Conservation (phyloP, 2,888 invertebrate genomes). For the Eledona agricola region DNA sequence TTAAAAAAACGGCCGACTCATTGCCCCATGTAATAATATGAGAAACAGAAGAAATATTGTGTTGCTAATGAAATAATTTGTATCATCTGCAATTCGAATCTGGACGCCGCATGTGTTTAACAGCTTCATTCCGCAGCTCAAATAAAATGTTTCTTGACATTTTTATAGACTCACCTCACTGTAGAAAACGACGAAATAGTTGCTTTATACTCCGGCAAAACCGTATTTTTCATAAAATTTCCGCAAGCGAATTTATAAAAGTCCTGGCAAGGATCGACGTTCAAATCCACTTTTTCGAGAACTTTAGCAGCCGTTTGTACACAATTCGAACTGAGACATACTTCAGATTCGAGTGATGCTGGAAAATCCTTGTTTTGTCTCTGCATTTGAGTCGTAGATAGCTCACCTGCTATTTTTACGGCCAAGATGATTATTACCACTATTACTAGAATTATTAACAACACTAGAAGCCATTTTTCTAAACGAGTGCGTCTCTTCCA, state of each 20-base stretch:
- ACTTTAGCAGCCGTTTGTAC: slow-evolving; percentile 68
- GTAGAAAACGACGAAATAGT: slow-evolving; percentile 58
- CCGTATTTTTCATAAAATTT: slow-evolving; percentile 69
- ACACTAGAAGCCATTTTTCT: slow-evolving; percentile 25
- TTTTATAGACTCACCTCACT: slow-evolving; percentile 18
- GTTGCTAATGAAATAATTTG: too few species aligned
- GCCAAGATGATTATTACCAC: slow-evolving; percentile 21
- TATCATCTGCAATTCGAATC: too few species aligned
- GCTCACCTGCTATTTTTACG: slow-evolving; percentile 14
- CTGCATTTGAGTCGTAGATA: not conserved
- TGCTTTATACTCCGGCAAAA: slow-evolving; percentile 73
- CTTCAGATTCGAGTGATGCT: slow-evolving; percentile 4
- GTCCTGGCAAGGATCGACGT: slow-evolving; percentile 76
- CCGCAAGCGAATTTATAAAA: slow-evolving; percentile 80
- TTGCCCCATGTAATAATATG: too few species aligned
- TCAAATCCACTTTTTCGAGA: slow-evolving; percentile 70
- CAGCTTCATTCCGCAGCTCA: not conserved
- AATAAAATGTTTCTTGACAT: not conserved
- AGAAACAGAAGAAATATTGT: too few species aligned
- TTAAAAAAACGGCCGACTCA: not conserved
- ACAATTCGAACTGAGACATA: slow-evolving; percentile 38
- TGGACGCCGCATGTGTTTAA: not conserved
- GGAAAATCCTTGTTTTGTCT: not conserved
- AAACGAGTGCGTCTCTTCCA: slow-evolving; percentile 34
- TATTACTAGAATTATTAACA: slow-evolving; percentile 7